phyloP scores from a whole-genome alignment of 30 jellyfish, hydroid and myxozoan species.

The Pelagia noctiluca region DNA sequence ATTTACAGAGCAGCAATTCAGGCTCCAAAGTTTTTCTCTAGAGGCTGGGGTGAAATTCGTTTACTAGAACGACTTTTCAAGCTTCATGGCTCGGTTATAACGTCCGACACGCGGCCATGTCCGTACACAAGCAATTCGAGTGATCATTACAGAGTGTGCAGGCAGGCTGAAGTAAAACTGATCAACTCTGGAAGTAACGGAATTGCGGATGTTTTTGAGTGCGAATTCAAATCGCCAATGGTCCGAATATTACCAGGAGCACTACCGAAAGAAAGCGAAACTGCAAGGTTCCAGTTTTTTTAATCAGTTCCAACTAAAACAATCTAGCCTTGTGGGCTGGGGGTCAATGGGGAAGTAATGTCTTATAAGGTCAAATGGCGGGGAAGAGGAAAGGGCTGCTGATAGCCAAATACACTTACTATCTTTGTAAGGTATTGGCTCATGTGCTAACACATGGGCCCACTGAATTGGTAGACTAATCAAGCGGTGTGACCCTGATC shows the following conservation, averaged over 20 bases:
- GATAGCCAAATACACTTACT: too few species aligned
- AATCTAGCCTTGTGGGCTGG: too few species aligned
- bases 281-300: too few species aligned
- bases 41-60: constrained; percentile 92
- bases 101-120: constrained; percentile 7
- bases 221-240: constrained; percentile 88
- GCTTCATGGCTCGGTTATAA: constrained; percentile 14
- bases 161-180: constrained; percentile 57
- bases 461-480: too few species aligned
- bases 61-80: constrained; percentile 50
- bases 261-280: constrained; percentile 89
- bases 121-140: constrained; percentile 17
- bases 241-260: constrained; percentile 76
- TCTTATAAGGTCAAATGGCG: too few species aligned
- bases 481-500: too few species aligned
- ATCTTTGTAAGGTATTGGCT: too few species aligned
- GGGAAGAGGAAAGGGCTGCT: too few species aligned
- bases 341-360: too few species aligned
- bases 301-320: too few species aligned
- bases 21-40: constrained; percentile 77
- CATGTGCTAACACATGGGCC: too few species aligned
- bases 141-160: constrained; percentile 52
- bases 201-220: constrained; percentile 62
- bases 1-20: constrained; percentile 75
- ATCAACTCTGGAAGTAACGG: constrained; percentile 59